Conservation (phyloP, 2,888 invertebrate species). For the Leptinotarsa juncta region DNA sequence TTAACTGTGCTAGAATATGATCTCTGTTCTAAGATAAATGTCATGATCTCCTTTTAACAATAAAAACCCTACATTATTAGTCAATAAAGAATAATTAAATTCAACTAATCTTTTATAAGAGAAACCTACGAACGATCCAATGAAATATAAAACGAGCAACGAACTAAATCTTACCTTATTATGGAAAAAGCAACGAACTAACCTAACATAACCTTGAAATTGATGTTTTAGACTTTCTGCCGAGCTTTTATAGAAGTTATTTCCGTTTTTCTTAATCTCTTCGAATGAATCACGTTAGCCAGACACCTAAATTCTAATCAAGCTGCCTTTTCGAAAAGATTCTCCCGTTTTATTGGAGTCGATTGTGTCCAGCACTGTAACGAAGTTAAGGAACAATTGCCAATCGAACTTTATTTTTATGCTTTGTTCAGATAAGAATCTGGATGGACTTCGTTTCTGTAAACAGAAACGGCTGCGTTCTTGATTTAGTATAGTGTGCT, state of each 20-base stretch:
- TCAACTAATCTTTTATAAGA: no score
- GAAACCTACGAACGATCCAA: no score
- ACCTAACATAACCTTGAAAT: no score
- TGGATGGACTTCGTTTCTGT: conserved; percentile 18
- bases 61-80: no score
- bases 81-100: no score
- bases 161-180: no score
- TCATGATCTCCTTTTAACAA: no score
- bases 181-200: no score
- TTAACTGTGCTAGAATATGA: no score
- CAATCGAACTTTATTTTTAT: conserved; percentile 27
- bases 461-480: conserved; percentile 10
- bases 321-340: background rate
- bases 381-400: conserved; percentile 26
- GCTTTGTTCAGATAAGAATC: conserved; percentile 25
- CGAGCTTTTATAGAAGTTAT: background rate
- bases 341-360: conserved; percentile 15
- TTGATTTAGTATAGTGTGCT: background rate
- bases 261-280: background rate
- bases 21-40: no score
- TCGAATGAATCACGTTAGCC: background rate
- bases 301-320: conserved; percentile 1
- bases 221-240: background rate
- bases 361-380: conserved; percentile 10
- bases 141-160: no score